Percentiles rank a stretch among this genome's conserved stretches.
phyloP scores from a whole-genome alignment of 2,888 invertebrate species.

The Conus canariensis region DNA sequence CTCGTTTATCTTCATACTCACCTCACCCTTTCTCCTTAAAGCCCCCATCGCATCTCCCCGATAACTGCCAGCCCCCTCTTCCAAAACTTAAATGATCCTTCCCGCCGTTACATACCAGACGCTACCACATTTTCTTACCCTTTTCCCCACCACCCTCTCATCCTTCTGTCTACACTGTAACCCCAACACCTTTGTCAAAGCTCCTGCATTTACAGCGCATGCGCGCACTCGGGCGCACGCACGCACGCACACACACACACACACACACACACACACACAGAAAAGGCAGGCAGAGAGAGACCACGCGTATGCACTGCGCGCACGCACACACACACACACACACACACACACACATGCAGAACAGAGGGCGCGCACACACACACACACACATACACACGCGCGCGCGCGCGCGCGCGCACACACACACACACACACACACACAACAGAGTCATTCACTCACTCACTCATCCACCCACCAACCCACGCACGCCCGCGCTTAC shows the following conservation, averaged over 20 bases:
- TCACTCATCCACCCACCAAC: background rate
- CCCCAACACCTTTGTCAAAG: too few relatives aligned
- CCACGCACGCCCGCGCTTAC: background rate
- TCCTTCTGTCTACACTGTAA: too few relatives aligned
- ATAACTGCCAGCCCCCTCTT: too few relatives aligned
- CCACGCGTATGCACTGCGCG: background rate
- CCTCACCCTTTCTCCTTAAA: too few relatives aligned
- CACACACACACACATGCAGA: background rate
- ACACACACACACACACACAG: background rate
- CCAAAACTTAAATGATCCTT: too few relatives aligned
- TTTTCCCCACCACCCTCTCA: too few relatives aligned
- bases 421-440: background rate
- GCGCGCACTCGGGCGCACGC: background rate
- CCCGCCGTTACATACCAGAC: background rate
- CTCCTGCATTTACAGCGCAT: too few relatives aligned
- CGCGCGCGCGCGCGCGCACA: background rate
- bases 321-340: background rate
- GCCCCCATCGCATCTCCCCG: too few relatives aligned
- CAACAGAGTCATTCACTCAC: background rate
- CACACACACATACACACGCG: background rate
- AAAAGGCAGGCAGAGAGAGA: background rate
- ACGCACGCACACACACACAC: background rate
- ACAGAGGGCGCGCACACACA: background rate
- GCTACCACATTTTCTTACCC: too few relatives aligned
- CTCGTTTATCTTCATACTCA: too few relatives aligned